phyloP scores from a whole-genome alignment of 2,113 vertebrate genomes.

The Gnathonemus echidnorhynchus region DNA sequence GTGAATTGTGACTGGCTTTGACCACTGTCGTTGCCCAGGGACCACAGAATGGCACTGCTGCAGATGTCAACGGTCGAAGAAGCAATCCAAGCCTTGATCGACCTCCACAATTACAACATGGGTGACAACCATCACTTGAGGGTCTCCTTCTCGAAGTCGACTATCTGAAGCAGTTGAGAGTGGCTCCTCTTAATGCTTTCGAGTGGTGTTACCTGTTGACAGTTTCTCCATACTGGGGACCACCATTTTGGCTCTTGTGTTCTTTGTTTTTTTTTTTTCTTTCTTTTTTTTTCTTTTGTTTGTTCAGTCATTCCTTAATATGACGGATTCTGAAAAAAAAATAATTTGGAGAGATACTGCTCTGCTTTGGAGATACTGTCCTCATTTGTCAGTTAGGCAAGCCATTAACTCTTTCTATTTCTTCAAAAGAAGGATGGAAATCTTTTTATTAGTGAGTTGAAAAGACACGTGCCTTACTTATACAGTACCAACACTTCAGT shows the following conservation, averaged over 20 bases:
- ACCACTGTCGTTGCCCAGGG: constrained; percentile 58
- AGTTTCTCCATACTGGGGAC: constrained; percentile 63
- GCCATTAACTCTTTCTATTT: constrained; percentile 57
- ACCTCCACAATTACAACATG: constrained; percentile 98
- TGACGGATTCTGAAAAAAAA: constrained; percentile 30
- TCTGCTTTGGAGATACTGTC: constrained; percentile 45
- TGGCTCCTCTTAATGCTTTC: constrained; percentile 47
- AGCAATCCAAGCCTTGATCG: constrained; percentile 92
- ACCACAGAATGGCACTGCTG: constrained; percentile 97
- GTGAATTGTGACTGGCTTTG: neutral
- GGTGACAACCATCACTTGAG: constrained; percentile 95
- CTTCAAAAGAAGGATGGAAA: constrained; percentile 52
- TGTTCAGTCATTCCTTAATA: constrained; percentile 43
- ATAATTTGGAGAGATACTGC: constrained; percentile 48
- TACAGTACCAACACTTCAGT: constrained; percentile 52
- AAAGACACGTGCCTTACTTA: constrained; percentile 75
- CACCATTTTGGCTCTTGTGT: constrained; percentile 64
- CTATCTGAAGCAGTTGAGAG: constrained; percentile 69
- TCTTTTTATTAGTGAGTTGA: constrained; percentile 61
- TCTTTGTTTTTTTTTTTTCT: neutral
- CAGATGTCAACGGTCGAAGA: constrained; percentile 97
- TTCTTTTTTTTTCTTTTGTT: neutral
- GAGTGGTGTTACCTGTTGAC: neutral
- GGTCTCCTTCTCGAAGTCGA: constrained; percentile 98
- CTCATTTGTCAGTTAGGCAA: constrained; percentile 58